Evolutionary conservation across 2,113 vertebrate species (phyloP).

Genomic region (Polypterus senegalus): DNA sequence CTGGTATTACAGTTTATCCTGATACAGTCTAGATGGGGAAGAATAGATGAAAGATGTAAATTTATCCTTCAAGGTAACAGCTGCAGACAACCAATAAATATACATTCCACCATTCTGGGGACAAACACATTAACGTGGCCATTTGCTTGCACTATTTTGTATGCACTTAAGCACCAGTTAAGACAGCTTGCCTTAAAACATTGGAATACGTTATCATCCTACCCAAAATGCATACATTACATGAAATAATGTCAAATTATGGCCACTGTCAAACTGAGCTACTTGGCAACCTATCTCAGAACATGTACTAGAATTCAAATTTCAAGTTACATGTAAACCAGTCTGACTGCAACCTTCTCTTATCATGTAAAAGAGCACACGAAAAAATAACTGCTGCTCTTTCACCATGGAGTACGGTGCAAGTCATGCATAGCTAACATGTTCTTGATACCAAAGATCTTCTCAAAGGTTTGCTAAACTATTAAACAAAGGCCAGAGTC

Average conservation of each 20-base stretch:
- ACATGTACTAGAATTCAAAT: slow-evolving; percentile 29
- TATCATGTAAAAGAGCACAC: slow-evolving; percentile 64
- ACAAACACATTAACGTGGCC: slow-evolving; percentile 86
- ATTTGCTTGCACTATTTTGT: slow-evolving; percentile 57
- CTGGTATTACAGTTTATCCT: slow-evolving; percentile 99
- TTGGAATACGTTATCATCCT: no score
- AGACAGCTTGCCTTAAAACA: slow-evolving; percentile 42
- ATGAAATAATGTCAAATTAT: slow-evolving; percentile 50
- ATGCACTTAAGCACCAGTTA: slow-evolving; percentile 36
- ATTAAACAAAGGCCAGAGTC: no score
- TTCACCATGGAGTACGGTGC: slow-evolving; percentile 60
- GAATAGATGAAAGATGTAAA: slow-evolving; percentile 99
- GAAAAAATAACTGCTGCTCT: slow-evolving; percentile 43
- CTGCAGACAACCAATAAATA: slow-evolving; percentile 99
- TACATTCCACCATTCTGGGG: slow-evolving; percentile 96
- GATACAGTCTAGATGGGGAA: slow-evolving; percentile 99
- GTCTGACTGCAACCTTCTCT: slow-evolving; percentile 48
- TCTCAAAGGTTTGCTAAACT: slow-evolving; percentile 45
- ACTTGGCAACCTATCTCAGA: slow-evolving; percentile 63
- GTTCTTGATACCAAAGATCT: slow-evolving; percentile 44
- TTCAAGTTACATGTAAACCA: slow-evolving; percentile 52
- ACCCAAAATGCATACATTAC: slow-evolving; percentile 1
- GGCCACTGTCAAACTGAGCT: slow-evolving; percentile 84
- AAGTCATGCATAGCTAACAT: slow-evolving; percentile 43
- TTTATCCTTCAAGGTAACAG: slow-evolving; percentile 98